A percentile compares a stretch with the other conserved stretches of the same genome.
phyloP scores from a whole-genome alignment of 30 jellyfish, hydroid and myxozoan species.

The Cassiopea xamachana region DNA sequence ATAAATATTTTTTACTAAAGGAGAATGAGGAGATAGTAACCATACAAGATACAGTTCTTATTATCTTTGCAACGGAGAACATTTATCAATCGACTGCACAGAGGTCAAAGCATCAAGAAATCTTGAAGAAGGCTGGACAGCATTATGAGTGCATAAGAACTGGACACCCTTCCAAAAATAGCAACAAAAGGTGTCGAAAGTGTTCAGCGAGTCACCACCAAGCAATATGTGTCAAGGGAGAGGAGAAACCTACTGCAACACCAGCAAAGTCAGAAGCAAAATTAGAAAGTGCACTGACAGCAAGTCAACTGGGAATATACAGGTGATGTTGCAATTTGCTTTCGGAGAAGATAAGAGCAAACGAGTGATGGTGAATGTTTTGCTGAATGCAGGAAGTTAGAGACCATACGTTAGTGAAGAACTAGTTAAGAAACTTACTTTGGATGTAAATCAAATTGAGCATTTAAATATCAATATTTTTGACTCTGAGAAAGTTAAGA shows the following conservation, averaged over 20 bases:
- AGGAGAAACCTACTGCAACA: not conserved
- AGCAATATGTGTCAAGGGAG: slow-evolving; percentile 14
- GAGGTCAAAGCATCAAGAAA: slow-evolving; percentile 33
- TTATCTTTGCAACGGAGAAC: slow-evolving; percentile 42
- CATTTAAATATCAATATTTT: slow-evolving; percentile 12
- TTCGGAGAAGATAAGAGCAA: slow-evolving; percentile 29
- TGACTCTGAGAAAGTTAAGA: slow-evolving; percentile 5
- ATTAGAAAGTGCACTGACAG: not conserved
- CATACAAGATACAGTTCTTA: not conserved
- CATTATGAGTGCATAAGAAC: slow-evolving; percentile 38
- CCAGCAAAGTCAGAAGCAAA: not conserved
- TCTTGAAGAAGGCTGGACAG: slow-evolving; percentile 24
- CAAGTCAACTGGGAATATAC: not conserved
- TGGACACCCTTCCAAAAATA: slow-evolving; percentile 41
- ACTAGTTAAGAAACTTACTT: slow-evolving; percentile 17
- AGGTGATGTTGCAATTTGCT: slow-evolving; percentile 11
- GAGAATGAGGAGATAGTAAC: not conserved
- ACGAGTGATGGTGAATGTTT: slow-evolving; percentile 3
- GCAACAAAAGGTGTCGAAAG: slow-evolving; percentile 17
- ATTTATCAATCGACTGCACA: slow-evolving; percentile 30
- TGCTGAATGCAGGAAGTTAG: slow-evolving; percentile 51
- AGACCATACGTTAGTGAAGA: slow-evolving; percentile 40
- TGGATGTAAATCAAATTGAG: slow-evolving; percentile 12
- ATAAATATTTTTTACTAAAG: slow-evolving; percentile 18
- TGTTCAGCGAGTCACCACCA: slow-evolving; percentile 35